Base-by-base conservation (phyloP, 2,113 vertebrate genomes). In the Australoheros scitulus region DNA sequence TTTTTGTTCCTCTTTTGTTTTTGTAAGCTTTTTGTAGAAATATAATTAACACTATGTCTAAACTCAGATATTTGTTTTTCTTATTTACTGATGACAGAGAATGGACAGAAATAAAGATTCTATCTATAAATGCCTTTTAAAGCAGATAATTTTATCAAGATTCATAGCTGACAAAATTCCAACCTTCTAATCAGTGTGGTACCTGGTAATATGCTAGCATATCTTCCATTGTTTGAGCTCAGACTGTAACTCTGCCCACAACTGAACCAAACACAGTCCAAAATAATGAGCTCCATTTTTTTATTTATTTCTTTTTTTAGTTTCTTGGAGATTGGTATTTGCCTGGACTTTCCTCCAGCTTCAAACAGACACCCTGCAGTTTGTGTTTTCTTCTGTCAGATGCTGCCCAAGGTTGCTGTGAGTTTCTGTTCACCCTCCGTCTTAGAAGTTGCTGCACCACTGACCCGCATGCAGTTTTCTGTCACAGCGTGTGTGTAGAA, bases 361-460 rank as follows among this genome's bases (percentile, higher is more conserved):
- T 88, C 87, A 87, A 76, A 87, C 38, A 58, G 41, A 77, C 64
- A 36, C 61, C 88, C 87, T 17, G 50, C 78, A 81, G 88, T 76
- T 90, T 77, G 43, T 82, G 29, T 90, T 91, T 87, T 88, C 79
- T 84, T 82, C 68, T 68, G 76, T 83, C 80, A 81, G 81, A 70
- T 47, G 47, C 65, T 80, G 64, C 64, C 79, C 55, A 81, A 85
- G 82, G 78, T 89, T 81, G 74, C 77, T 76, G 29, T 52, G 64
- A 72, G 79, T 80, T 82, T 82, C 68, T 88, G 50, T 83, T 70
- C 75, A 79, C 72, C 68, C 79, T 82, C 64, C 52, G 60, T 80
- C 64, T 85, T 26, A 77, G 68, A 87, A 59, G 60, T 26, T 61
- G 72, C 38, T 75, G 20, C 75, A 61, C 47, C 17, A 50, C 74